A percentile compares a stretch with the other conserved stretches of the same genome.
Evolutionary conservation across 2,113 vertebrate species (phyloP).

Genomic region (Chionomys nivalis): DNA sequence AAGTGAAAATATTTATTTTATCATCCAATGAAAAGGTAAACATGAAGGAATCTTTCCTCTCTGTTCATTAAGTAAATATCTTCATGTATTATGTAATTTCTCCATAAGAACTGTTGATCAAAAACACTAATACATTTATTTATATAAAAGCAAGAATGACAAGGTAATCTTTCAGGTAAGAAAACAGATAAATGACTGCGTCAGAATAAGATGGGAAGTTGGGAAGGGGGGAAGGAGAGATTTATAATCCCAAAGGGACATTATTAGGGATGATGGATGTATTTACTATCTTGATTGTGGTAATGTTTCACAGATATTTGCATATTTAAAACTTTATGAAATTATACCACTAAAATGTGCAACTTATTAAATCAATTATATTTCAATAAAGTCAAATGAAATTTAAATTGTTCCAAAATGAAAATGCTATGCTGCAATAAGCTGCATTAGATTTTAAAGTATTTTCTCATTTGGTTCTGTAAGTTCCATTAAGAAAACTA

Average conservation of each 20-base stretch:
- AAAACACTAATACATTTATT: constrained; percentile 72
- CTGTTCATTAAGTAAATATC: constrained; percentile 50
- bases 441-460: neutral
- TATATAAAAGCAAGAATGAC: neutral
- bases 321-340: constrained; percentile 9
- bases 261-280: neutral
- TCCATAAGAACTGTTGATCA: constrained; percentile 89
- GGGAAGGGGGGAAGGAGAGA: neutral
- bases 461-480: neutral
- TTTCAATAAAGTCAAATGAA: constrained; percentile 15
- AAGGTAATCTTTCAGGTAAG: neutral
- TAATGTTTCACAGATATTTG: neutral
- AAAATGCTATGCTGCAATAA: neutral
- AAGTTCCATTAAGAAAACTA: neutral
- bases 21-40: constrained; percentile 70
- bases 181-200: neutral
- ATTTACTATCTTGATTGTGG: constrained; percentile 38
- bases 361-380: constrained; percentile 16
- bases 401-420: neutral
- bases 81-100: constrained; percentile 84
- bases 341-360: neutral
- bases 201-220: neutral
- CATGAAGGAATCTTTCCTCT: constrained; percentile 61
- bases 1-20: constrained; percentile 82
- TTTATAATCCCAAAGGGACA: neutral